Conservation (phyloP, 2,113 vertebrate genomes). For the Sapayoa aenigma region DNA sequence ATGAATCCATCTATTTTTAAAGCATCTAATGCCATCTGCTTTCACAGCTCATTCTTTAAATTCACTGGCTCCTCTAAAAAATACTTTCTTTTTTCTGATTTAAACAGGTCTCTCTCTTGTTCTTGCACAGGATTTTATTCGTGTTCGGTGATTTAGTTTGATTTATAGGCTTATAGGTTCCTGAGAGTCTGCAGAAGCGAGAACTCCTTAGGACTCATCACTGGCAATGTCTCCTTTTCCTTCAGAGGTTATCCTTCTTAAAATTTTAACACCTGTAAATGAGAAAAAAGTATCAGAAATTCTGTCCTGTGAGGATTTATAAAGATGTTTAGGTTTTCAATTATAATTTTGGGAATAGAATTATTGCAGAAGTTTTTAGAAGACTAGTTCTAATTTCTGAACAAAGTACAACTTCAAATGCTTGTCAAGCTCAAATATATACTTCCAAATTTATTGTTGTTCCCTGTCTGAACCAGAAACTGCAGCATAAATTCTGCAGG, state of each 20-base stretch:
- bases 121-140: background rate
- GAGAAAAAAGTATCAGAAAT: background rate
- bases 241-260: background rate
- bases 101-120: background rate
- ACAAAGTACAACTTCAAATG: background rate
- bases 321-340: background rate
- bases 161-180: background rate
- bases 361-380: background rate
- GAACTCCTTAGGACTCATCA: background rate
- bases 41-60: background rate
- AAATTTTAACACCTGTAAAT: background rate
- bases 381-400: background rate
- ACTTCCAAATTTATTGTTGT: background rate
- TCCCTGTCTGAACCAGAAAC: background rate
- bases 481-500: background rate
- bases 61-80: background rate
- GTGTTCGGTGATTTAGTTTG: background rate
- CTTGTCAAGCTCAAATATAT: background rate
- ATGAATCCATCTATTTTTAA: background rate
- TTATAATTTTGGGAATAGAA: background rate
- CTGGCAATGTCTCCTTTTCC: background rate
- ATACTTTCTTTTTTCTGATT: background rate
- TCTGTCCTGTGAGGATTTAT: background rate
- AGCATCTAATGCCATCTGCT: background rate
- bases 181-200: background rate